Conservation (phyloP, 2,888 invertebrate species). For the Megaustenia siamemsis region DNA sequence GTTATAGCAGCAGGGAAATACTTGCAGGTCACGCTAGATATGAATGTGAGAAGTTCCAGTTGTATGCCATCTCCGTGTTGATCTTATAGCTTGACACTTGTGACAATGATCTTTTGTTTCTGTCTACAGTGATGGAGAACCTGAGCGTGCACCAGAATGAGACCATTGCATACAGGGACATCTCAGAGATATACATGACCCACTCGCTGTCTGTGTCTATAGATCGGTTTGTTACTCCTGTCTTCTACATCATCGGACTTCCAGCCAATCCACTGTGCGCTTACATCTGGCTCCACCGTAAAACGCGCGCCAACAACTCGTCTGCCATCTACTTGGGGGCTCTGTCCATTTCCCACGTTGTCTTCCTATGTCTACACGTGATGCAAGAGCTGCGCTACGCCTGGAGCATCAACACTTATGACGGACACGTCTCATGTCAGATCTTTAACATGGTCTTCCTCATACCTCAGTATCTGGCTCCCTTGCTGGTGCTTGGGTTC, state of each 20-base stretch:
- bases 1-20: too few relatives aligned
- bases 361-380: slow-evolving; percentile 76
- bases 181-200: slow-evolving; percentile 55
- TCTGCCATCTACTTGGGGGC: slow-evolving; percentile 79
- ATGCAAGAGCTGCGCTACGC: slow-evolving; percentile 76
- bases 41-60: too few relatives aligned
- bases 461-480: slow-evolving; percentile 77
- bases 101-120: not conserved
- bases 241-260: slow-evolving; percentile 77
- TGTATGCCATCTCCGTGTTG: not conserved
- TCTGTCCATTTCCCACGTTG: slow-evolving; percentile 75
- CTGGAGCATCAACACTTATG: slow-evolving; percentile 74
- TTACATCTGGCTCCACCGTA: slow-evolving; percentile 75
- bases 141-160: not conserved
- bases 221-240: slow-evolving; percentile 75
- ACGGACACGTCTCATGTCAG: slow-evolving; percentile 71
- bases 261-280: slow-evolving; percentile 77
- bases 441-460: slow-evolving; percentile 73
- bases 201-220: slow-evolving; percentile 71
- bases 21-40: too few relatives aligned
- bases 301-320: slow-evolving; percentile 76
- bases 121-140: slow-evolving; percentile 38
- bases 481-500: slow-evolving; percentile 78
- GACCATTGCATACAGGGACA: slow-evolving; percentile 8
- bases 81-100: not conserved